Evolutionary conservation across 1,140 invertebrate species (phyloP), one percentile per base, ranked within the genome.

Genomic region (Drosophila baimaii): DNA sequence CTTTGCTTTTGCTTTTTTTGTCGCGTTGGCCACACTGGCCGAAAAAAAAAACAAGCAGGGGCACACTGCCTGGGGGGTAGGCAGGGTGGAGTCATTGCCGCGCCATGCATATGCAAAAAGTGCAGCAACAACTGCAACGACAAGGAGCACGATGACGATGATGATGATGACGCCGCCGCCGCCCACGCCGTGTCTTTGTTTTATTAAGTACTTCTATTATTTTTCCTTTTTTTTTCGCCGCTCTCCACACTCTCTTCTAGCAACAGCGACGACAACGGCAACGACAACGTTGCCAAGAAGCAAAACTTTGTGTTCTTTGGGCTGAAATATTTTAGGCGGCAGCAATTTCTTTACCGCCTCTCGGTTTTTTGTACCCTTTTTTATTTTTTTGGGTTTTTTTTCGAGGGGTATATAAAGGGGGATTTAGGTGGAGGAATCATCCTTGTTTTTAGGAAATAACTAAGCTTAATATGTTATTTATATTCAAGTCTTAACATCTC

Each of bases 131-230:
- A 55, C 29, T 43, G 29, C 33, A 58, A 39, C 25, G 21, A 35
- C 41, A 44, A 73, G 0, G 47, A 29, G 19, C 27, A 47, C 33
- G 37, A 73, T 46, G 31, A 63, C 59, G 47, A 29, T 23, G 33
- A 47, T 33, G 37, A 73, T 46, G 31, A 63, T 63, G 63, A 64
- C 58, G 68, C 64, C 58, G 57, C 46, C 49, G 62, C 44, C 82
- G 70, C 75, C 82, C 66, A 77, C 83, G 41, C 41, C 44, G 55
- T 82, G 79, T 77, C 84, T 88, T 86, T 86, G 79, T 88, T 88
- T 83, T 77, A 88, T 88, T 88, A 79, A 86, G 83, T 77, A 83
- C 83, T 83, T 79, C 76, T 82, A 61, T 75, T 81, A 78, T 81
- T 79, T 79, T 63, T 39, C 66, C 61, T 47, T 75, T 51, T 66